Evolutionary conservation across 1,140 invertebrate species (phyloP), one percentile per base, ranked within the genome.

Genomic region (Diachasma alloeum): DNA sequence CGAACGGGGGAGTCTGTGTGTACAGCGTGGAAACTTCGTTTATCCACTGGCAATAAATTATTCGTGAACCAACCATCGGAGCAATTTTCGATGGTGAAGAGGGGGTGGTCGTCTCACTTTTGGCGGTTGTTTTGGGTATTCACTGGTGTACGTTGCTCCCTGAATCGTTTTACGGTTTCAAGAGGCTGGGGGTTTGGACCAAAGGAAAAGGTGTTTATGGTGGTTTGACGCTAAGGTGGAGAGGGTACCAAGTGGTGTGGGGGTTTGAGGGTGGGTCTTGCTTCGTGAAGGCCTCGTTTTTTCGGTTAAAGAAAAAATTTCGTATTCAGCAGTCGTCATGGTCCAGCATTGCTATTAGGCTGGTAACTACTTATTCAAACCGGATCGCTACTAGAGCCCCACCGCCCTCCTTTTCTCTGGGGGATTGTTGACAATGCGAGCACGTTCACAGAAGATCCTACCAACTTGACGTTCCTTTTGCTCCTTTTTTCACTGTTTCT

Each of bases 321-420:
- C 72, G 86, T 86, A 89, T 88, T 88, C 86, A 83, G 77, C 72
- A 69, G 77, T 74, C 86, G 86, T 87, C 82, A 84, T 77, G 78
- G 84, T 85, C 83, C 86, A 77, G 84, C 81, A 82, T 13, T 81
- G 79, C 85, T 86, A 88, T 88, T 88, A 88, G 82, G 80, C 82
- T 76, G 79, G 85, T 88, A 88, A 88, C 87, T 89, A 88, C 86
- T 88, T 88, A 88, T 89, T 88, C 87, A 87, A 87, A 84, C 84
- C 79, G 84, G 80, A 88, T 86, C 84, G 83, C 77, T 83, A 75
- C 22, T 15, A 66, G 74, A 26, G 72, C 67, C 72, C 77, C 24
- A 74, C 53, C 59, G 37, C 70, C 59, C 66, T 77, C 59, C 75
- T 36, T 44, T 37, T 77, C 70, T 72, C 24, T 36, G 67, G 63